Base-by-base conservation (phyloP, 92 coral and sea anemone species). In the Desmophyllum pertusum region DNA sequence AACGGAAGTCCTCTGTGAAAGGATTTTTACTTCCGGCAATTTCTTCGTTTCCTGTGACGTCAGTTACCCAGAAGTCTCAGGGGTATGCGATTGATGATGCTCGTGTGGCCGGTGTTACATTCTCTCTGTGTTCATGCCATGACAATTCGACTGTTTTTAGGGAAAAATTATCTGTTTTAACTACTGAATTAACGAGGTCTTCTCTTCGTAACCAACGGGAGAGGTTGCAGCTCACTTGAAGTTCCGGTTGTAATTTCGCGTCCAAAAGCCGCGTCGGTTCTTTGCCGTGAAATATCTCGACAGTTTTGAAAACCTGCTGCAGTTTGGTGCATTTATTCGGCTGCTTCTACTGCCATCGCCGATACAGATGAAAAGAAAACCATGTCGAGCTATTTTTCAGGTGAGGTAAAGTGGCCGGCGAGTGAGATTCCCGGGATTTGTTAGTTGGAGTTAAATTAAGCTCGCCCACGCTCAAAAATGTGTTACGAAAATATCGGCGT, bases 401-500 rank as follows among this genome's bases (percentile, higher is more conserved):
- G 94, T 91, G 77, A 88, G 94, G 83, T 80, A 79, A 85, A 81
- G 89, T 70, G 86, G 81, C 94, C 84, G 86, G 78, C 41, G 62
- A 87, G 75, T 51, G 89, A 80, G 64, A 79, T 85, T 88, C 91
- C 91, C 94, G 89, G 94, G 94, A 88, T 91, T 91, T 87, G 89
- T 83, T 88, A 80, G 91, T 87, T 89, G 70, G 86, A 91, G 75
- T 88, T 77, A 84, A 91, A 91, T 91, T 88, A 91, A 88, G 87
- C 87, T 91, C 94, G 94, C 94, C 94, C 94, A 91, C 94, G 94
- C 94, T 91, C 80, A 33, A 75, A 91, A 85, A 84, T 91, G 76
- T 88, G 91, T 84, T 76, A 74, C 87, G 83, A 82, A 84, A 88
- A 84, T 91, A 89, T 90, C 89, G 63, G 90, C 62, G 83, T 73